phyloP scores from a whole-genome alignment of 2,888 invertebrate genomes.

The Linyphia triangularis region DNA sequence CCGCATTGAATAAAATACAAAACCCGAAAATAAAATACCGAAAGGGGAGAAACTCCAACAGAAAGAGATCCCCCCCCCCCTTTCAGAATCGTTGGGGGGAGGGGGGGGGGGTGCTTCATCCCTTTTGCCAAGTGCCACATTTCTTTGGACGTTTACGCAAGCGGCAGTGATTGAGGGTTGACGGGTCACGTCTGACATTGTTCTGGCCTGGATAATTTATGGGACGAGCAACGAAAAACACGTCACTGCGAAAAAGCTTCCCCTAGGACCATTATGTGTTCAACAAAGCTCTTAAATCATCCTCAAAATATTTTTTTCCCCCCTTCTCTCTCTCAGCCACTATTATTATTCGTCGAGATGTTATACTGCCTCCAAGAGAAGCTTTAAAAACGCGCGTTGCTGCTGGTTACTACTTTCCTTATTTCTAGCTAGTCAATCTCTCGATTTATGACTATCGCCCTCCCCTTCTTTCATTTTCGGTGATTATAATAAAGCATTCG shows the following conservation, averaged over 20 bases:
- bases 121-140: slow-evolving; percentile 74
- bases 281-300: slow-evolving; percentile 76
- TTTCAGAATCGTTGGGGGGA: neutral
- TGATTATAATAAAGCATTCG: neutral
- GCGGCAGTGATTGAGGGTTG: slow-evolving; percentile 74
- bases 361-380: slow-evolving; percentile 24
- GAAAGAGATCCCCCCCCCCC: slow-evolving; percentile 4
- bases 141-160: slow-evolving; percentile 76
- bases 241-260: slow-evolving; percentile 69
- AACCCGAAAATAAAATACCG: slow-evolving; percentile 26
- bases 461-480: slow-evolving; percentile 28
- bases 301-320: slow-evolving; percentile 70
- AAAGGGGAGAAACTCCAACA: slow-evolving; percentile 11
- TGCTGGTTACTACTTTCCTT: slow-evolving; percentile 19
- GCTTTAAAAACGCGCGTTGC: slow-evolving; percentile 60
- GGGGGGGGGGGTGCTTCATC: slow-evolving; percentile 42
- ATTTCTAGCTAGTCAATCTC: slow-evolving; percentile 74
- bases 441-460: slow-evolving; percentile 62
- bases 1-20: slow-evolving; percentile 34
- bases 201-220: slow-evolving; percentile 69
- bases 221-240: slow-evolving; percentile 74
- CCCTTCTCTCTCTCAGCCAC: slow-evolving; percentile 21
- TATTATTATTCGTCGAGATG: slow-evolving; percentile 73
- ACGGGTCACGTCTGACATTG: slow-evolving; percentile 75
- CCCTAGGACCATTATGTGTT: slow-evolving; percentile 75